These are phyloP conservation scores for Agrypnia vestita DNA, from an alignment of 1,140 invertebrate genomes.

Conservation along the genomic window DNA sequence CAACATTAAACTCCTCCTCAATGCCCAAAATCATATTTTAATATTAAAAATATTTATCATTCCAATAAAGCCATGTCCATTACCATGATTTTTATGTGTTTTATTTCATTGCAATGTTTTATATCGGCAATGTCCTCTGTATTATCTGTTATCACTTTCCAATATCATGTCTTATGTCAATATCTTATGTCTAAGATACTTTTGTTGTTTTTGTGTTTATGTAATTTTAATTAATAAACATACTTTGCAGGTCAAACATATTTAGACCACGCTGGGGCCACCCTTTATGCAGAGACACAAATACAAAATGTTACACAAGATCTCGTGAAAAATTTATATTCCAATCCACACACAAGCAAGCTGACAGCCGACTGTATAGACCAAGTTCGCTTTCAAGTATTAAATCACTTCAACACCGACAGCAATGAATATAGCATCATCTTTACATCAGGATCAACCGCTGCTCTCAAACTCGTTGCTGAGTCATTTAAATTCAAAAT, in stretches of 20 bases:
- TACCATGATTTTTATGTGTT: no score
- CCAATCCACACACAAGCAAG: constrained; percentile 92
- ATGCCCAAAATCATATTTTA: no score
- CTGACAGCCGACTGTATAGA: constrained; percentile 86
- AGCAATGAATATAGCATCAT: constrained; percentile 88
- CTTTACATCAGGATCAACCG: constrained; percentile 93
- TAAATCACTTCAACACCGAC: constrained; percentile 89
- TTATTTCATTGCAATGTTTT: no score
- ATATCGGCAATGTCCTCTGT: no score
- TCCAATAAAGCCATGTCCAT: no score
- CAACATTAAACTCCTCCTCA: no score
- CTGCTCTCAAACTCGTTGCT: constrained; percentile 86
- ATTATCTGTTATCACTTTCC: no score
- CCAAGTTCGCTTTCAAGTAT: constrained; percentile 84
- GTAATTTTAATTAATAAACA: background rate
- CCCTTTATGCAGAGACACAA: constrained; percentile 86
- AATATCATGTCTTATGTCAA: no score
- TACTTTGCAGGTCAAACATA: constrained; percentile 82
- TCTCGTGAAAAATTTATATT: constrained; percentile 82
- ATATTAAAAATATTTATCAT: no score
- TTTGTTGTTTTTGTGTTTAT: no score
- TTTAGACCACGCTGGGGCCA: constrained; percentile 92
- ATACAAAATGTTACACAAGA: constrained; percentile 79
- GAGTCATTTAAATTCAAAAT: constrained; percentile 81
- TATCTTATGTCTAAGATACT: no score